Evolutionary conservation across 2,888 invertebrate species (phyloP).

Genomic region (Proisotoma minuta): DNA sequence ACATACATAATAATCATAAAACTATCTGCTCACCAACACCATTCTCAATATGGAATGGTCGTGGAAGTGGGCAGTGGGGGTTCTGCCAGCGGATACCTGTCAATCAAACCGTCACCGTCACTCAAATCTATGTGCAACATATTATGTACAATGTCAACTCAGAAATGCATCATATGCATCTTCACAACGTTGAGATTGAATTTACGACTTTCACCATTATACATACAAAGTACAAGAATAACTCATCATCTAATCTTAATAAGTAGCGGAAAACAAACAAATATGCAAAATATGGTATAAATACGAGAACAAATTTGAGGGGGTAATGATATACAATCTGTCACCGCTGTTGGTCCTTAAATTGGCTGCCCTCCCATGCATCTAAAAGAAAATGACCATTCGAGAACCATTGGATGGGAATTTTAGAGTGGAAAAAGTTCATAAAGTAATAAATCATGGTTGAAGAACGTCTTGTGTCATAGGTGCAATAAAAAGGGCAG

Average conservation of each 20-base stretch:
- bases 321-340: constrained; percentile 11
- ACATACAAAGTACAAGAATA: too few species aligned
- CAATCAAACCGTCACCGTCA: constrained; percentile 3
- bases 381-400: neutral
- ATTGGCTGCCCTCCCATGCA: constrained; percentile 8
- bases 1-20: constrained; percentile 14
- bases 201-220: too few species aligned
- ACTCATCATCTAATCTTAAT: too few species aligned
- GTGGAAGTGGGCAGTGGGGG: constrained; percentile 7
- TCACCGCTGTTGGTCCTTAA: constrained; percentile 19
- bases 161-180: too few species aligned
- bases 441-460: constrained; percentile 27
- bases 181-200: too few species aligned
- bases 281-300: too few species aligned
- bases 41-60: neutral
- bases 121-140: neutral
- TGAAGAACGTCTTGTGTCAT: constrained; percentile 16
- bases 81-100: constrained; percentile 3
- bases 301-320: constrained; percentile 14
- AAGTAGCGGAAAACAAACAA: too few species aligned
- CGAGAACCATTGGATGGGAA: neutral
- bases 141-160: too few species aligned
- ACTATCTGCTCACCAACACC: constrained; percentile 6
- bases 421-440: constrained; percentile 15
- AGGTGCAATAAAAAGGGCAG: neutral